Conservation (phyloP, 2,113 vertebrate genomes). For the Python bivittatus region DNA sequence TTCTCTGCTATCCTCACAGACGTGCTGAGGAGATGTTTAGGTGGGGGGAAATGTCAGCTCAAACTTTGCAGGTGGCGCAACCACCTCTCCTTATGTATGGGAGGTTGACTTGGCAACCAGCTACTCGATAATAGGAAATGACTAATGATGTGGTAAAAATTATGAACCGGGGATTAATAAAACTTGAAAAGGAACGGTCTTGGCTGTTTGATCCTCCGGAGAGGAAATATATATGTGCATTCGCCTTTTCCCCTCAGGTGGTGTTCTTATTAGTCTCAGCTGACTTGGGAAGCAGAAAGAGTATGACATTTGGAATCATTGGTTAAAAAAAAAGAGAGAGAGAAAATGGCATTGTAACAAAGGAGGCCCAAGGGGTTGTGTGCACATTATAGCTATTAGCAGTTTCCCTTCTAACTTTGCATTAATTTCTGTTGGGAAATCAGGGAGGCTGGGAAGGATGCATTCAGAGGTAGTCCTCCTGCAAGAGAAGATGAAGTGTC, state of each 20-base stretch:
- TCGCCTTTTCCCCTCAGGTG: conserved; percentile 74
- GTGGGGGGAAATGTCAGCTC: conserved; percentile 66
- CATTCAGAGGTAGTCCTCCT: no score
- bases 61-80: conserved; percentile 69
- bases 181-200: conserved; percentile 81
- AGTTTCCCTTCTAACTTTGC: not conserved
- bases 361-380: not conserved
- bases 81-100: conserved; percentile 68
- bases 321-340: conserved; percentile 48
- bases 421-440: not conserved
- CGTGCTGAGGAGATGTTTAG: conserved; percentile 35
- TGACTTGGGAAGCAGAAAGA: conserved; percentile 53
- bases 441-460: not conserved
- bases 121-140: conserved; percentile 81
- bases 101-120: conserved; percentile 66
- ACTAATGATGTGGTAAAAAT: conserved; percentile 82
- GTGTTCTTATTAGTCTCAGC: conserved; percentile 73
- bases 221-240: conserved; percentile 75
- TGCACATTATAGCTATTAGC: not conserved
- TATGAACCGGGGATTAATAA: conserved; percentile 81
- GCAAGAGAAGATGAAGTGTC: not conserved
- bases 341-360: conserved; percentile 16
- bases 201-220: conserved; percentile 77
- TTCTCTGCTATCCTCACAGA: conserved; percentile 70
- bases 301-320: conserved; percentile 49